Evolutionary conservation across 53 echinoderm and acorn worm genomes (phyloP).

Genomic region (Arbacia lixula): DNA sequence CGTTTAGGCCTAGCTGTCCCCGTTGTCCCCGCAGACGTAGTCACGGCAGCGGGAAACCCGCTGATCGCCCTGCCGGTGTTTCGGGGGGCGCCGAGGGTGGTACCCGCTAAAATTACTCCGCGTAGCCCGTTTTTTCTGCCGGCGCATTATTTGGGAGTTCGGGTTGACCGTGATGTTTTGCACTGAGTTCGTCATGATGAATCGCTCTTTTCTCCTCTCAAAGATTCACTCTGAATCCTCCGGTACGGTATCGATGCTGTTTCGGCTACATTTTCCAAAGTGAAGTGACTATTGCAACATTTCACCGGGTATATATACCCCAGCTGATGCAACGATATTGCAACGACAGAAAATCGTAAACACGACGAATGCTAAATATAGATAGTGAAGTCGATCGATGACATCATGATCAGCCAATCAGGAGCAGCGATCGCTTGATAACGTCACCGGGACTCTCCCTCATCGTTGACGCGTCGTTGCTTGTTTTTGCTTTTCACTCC

Average conservation of each 20-base stretch:
- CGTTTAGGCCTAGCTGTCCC: not conserved
- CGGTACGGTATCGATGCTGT: not conserved
- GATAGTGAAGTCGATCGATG: not conserved
- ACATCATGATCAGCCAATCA: slow-evolving; percentile 46
- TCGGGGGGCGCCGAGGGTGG: slow-evolving; percentile 59
- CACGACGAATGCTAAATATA: slow-evolving; percentile 14
- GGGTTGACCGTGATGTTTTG: slow-evolving; percentile 18
- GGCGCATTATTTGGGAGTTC: slow-evolving; percentile 26
- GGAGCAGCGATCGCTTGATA: not conserved
- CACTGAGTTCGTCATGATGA: slow-evolving; percentile 46
- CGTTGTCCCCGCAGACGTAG: too few species aligned
- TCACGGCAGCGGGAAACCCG: not conserved
- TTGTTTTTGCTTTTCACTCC: too few species aligned
- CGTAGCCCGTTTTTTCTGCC: slow-evolving; percentile 34
- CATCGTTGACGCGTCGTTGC: too few species aligned
- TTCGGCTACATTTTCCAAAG: slow-evolving; percentile 8
- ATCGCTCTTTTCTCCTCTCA: too few species aligned
- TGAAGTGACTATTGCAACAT: slow-evolving; percentile 8
- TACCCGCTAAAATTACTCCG: slow-evolving; percentile 63
- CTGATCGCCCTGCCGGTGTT: slow-evolving; percentile 19
- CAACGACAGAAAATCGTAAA: not conserved
- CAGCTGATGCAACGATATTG: slow-evolving; percentile 33
- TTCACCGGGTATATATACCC: slow-evolving; percentile 4
- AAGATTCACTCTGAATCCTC: not conserved
- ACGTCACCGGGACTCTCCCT: slow-evolving; percentile 39